A percentile compares a stretch with the other conserved stretches of the same genome.
These are phyloP conservation scores for Oenanthe melanoleuca DNA, from an alignment of 2,113 vertebrate species.

Conservation along the genomic window DNA sequence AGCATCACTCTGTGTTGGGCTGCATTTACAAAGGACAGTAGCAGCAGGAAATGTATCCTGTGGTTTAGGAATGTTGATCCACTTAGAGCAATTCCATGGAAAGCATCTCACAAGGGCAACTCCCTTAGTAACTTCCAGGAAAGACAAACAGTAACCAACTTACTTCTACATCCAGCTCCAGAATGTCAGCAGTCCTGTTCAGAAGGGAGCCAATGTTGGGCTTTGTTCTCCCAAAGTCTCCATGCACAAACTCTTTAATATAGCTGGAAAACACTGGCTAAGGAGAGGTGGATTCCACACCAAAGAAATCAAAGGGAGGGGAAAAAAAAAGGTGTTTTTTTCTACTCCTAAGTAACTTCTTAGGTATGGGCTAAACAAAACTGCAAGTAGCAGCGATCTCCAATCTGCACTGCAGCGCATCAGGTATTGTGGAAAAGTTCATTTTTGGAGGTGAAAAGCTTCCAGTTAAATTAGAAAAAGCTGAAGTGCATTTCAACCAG, in stretches of 20 bases:
- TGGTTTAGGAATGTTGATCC: neutral
- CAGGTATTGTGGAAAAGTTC: neutral
- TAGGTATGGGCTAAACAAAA: neutral
- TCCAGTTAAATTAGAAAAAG: neutral
- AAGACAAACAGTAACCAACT: conserved; percentile 2
- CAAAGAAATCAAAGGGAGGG: neutral
- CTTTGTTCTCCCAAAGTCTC: conserved; percentile 95
- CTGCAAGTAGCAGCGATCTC: neutral
- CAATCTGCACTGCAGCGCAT: neutral
- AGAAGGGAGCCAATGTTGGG: conserved; percentile 91
- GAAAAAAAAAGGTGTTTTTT: neutral
- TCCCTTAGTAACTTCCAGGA: neutral
- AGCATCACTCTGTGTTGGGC: neutral
- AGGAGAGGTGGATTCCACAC: conserved; percentile 56
- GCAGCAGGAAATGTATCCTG: neutral
- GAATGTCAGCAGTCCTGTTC: conserved; percentile 88
- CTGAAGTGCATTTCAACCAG: neutral
- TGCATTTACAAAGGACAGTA: neutral
- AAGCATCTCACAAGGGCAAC: neutral
- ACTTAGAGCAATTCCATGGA: neutral
- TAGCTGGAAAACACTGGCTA: conserved; percentile 81
- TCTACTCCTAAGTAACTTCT: neutral
- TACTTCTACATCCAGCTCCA: conserved; percentile 97
- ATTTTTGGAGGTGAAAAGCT: neutral
- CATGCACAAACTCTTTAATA: conserved; percentile 97